Base-by-base conservation (phyloP, 2,888 invertebrate genomes). In the Odontocerum albicorne region DNA sequence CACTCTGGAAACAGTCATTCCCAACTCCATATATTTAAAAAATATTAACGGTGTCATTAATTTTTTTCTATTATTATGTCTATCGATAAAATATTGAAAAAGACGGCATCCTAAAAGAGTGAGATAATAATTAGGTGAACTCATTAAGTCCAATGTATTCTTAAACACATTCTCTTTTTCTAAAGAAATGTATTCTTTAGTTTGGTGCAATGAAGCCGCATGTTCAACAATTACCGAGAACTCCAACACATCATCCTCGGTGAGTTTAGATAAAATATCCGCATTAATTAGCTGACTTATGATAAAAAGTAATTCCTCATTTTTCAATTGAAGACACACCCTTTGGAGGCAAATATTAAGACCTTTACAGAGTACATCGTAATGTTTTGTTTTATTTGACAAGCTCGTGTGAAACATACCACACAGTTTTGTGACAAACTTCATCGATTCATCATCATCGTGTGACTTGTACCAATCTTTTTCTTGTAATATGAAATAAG, bases 81-180 rank as follows among this genome's bases (percentile, higher is more conserved):
- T 71, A 63, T 85, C 85, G 3, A 85, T 65, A 44, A 85, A 68
- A 61, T 74, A 72, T 32, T 81, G 77, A 27, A 84, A 64, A 1
- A 84, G 72, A 12, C 81, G 70, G 62, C 79, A 79, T 0, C 82
- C 83, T 10, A 82, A 65, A 0, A 83, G 67, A 63, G 78, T 81
- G 32, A 75, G 71, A 3, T 77, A 63, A 38, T 71, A 63, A 55
- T 75, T 74, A 1, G 65, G 47, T 0, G 81, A 81, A 0, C 73
- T 69, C 13, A 83, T 73, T 65, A 83, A 70, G 10, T 64, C 63
- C 52, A 82, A 65, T 0, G 83, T 64, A 20, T 77, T 66, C 4
- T 72, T 70, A n/a, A 84, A 68, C 8, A 82, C 65, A 15, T 74
- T 72, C 10, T 73, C 69, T 0, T 70, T 69, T n/a, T 83, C 69